These are phyloP conservation scores for Bergia sp. DNA, from an alignment of 92 coral and sea anemone species.

Conservation along the genomic window DNA sequence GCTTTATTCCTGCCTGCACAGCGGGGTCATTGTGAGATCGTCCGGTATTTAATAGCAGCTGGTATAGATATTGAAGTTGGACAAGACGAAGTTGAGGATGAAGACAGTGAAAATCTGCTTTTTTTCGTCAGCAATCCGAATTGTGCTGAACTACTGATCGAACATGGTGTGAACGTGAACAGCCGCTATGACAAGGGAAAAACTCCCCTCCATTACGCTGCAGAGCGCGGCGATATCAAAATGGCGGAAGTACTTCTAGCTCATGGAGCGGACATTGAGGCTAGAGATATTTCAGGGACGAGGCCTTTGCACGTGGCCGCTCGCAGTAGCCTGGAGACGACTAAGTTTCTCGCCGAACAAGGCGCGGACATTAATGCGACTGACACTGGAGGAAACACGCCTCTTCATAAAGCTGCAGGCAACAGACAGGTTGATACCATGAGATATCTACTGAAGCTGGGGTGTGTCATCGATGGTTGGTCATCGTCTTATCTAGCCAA, in stretches of 20 bases:
- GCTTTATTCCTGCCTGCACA: conserved; percentile 41
- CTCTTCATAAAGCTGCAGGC: conserved; percentile 38
- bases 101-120: conserved; percentile 26
- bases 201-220: conserved; percentile 37
- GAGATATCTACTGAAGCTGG: conserved; percentile 33
- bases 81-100: conserved; percentile 6
- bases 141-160: conserved; percentile 34
- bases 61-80: conserved; percentile 12
- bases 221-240: conserved; percentile 43
- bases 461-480: conserved; percentile 40
- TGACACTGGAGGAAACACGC: conserved; percentile 16
- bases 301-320: conserved; percentile 42
- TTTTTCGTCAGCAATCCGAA: conserved; percentile 41
- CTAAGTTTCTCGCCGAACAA: conserved; percentile 32
- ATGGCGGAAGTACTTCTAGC: conserved; percentile 34
- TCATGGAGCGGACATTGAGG: conserved; percentile 45
- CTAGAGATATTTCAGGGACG: conserved; percentile 24
- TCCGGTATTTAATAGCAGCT: conserved; percentile 20
- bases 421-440: conserved; percentile 36
- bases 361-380: conserved; percentile 34
- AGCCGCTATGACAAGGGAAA: conserved; percentile 36
- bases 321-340: conserved; percentile 21
- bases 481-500: conserved; percentile 34
- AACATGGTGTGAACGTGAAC: conserved; percentile 19
- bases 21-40: conserved; percentile 30